phyloP scores from a whole-genome alignment of 1,140 invertebrate species.

The Meloidogyne exigua region DNA sequence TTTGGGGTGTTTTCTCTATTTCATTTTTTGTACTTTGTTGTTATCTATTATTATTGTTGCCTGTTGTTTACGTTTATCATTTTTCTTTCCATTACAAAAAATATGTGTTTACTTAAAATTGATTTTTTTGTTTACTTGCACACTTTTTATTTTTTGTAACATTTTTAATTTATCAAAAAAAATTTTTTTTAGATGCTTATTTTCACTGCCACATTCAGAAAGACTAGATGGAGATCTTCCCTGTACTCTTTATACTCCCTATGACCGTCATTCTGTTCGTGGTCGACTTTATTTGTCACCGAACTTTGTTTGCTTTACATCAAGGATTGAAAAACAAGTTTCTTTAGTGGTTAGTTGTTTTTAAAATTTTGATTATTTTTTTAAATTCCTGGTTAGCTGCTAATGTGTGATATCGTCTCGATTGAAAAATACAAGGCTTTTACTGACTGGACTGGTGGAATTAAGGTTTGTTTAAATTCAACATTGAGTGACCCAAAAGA shows the following conservation, averaged over 20 bases:
- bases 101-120: too few relatives aligned
- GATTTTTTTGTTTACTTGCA: too few relatives aligned
- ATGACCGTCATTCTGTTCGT: conserved; percentile 82
- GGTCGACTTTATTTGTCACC: conserved; percentile 88
- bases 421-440: conserved; percentile 75
- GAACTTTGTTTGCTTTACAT: conserved; percentile 93
- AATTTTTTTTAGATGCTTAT: conserved; percentile 73
- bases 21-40: too few relatives aligned
- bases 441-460: conserved; percentile 72
- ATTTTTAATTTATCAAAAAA: not conserved
- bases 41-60: too few relatives aligned
- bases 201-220: conserved; percentile 80
- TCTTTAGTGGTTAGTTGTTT: conserved; percentile 18
- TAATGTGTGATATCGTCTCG: conserved; percentile 70
- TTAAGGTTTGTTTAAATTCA: conserved; percentile 76
- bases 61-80: too few relatives aligned
- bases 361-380: not conserved
- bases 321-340: conserved; percentile 70
- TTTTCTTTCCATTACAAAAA: too few relatives aligned
- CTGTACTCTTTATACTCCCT: conserved; percentile 89
- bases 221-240: conserved; percentile 88
- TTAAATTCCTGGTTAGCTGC: not conserved
- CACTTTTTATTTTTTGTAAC: too few relatives aligned
- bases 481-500: conserved; percentile 40
- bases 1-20: too few relatives aligned